Base-by-base conservation (phyloP, 2,888 invertebrate species). In the Congeria kusceri region DNA sequence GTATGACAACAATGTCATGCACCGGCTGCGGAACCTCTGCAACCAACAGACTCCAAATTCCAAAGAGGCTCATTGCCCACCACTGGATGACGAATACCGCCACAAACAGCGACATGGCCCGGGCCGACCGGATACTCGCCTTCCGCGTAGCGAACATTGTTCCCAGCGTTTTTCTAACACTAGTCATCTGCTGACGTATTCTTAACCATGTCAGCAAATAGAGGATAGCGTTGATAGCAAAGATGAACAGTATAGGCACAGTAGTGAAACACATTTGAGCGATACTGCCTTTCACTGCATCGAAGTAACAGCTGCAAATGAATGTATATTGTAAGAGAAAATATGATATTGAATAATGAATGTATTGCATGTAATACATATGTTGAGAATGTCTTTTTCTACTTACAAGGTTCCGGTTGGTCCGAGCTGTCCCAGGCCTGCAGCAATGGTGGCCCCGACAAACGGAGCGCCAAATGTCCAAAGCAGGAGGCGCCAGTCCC, bases 31-130 rank as follows among this genome's bases (percentile, higher is more conserved):
- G 81, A 2, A 81, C 68, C 3, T 71, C 59, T 1, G 56, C 68
- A 7, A 59, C 65, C 7, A 63, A n/a, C 13, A 81, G 25, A 23
- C 67, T 69, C 81, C 81, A 81, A 13, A 75, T 61, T 18, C 81
- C 77, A 53, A 67, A 78, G 27, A 78, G 29, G 0, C 63, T 64
- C 68, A 81, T 63, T 0, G 81, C 66, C 81, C 75, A 77, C 81
- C 81, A 81, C 39, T 81, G 81, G 5, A 75, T 63, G 23, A 81
- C 71, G 75, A 81, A 81, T 4, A 77, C 81, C 9, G 69, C 59
- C 13, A 81, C 81, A 20, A 81, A 81, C 25, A 81, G 20, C 3
- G 77, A 75, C 81, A 77, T 81, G 25, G 67, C 72, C 44, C 61
- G 61, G 2, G 81, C 81, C 3, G 77, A 77, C 23, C 61, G 66